Evolutionary conservation across 37 sponge, comb jelly and placozoan species (phyloP).

Genomic region (Bolinopsis microptera): DNA sequence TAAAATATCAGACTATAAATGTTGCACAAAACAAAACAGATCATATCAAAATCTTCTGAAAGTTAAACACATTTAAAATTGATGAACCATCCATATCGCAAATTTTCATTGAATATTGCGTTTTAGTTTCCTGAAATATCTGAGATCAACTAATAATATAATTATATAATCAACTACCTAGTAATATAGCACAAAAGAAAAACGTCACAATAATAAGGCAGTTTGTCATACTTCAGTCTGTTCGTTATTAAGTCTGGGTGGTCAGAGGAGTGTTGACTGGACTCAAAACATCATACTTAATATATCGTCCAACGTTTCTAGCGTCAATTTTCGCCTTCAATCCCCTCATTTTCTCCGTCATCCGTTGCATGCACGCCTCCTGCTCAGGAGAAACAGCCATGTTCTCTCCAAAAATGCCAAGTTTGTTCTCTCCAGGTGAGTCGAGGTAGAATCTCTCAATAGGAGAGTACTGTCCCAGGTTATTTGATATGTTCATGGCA

Average conservation of each 20-base stretch:
- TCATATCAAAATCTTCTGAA: too few species aligned
- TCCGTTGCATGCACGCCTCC: slow-evolving; percentile 4
- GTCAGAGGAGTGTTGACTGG: neutral
- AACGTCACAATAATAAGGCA: too few species aligned
- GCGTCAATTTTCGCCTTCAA: neutral
- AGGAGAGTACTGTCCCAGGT: neutral
- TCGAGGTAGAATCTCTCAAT: neutral
- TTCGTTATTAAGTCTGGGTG: neutral
- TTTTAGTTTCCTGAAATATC: too few species aligned
- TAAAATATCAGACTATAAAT: too few species aligned
- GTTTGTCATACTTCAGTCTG: too few species aligned
- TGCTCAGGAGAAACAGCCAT: slow-evolving; percentile 24
- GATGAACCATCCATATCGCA: too few species aligned
- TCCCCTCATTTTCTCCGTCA: neutral
- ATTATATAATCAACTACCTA: too few species aligned
- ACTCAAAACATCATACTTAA: slow-evolving; percentile 8
- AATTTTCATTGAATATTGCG: too few species aligned
- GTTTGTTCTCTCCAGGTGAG: neutral
- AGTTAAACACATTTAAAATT: too few species aligned
- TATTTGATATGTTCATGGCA: neutral
- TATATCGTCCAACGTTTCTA: neutral
- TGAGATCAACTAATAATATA: too few species aligned
- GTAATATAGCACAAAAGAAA: too few species aligned
- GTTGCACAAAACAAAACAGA: too few species aligned
- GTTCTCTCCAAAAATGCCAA: neutral